Evolutionary conservation across 2,113 vertebrate species (phyloP).

Genomic region (Lampris megalopsis): DNA sequence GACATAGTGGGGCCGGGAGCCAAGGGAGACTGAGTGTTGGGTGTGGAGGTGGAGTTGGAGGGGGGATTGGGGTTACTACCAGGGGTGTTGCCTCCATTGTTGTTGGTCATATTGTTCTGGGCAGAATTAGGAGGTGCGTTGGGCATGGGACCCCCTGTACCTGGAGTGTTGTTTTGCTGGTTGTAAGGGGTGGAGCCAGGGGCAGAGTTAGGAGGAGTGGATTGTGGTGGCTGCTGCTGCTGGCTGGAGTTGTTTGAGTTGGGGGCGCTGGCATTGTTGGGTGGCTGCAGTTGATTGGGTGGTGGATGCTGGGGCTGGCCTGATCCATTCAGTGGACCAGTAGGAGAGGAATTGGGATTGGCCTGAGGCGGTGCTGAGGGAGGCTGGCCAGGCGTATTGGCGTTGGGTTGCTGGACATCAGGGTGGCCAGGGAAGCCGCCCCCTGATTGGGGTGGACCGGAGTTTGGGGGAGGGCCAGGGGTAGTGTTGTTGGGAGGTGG

Average conservation of each 20-base stretch:
- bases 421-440: conserved; percentile 83
- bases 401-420: conserved; percentile 79
- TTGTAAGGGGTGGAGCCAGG: conserved; percentile 87
- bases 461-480: conserved; percentile 84
- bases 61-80: conserved; percentile 82
- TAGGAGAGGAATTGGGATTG: conserved; percentile 84
- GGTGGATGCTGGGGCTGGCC: conserved; percentile 80
- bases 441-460: conserved; percentile 83
- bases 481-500: conserved; percentile 85
- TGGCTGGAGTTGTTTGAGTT: conserved; percentile 79
- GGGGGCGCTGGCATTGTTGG: conserved; percentile 78
- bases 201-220: conserved; percentile 81
- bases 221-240: conserved; percentile 76
- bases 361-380: conserved; percentile 77
- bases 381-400: conserved; percentile 85
- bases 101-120: conserved; percentile 83
- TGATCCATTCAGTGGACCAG: conserved; percentile 82
- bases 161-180: conserved; percentile 82
- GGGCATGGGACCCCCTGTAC: conserved; percentile 71
- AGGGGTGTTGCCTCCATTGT: conserved; percentile 78
- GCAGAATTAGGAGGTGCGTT: conserved; percentile 75
- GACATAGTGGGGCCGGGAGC: conserved; percentile 75
- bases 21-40: conserved; percentile 82
- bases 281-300: conserved; percentile 77
- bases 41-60: conserved; percentile 83